Conservation (phyloP, 2,888 invertebrate genomes). For the Drosophila flavopinicola region DNA sequence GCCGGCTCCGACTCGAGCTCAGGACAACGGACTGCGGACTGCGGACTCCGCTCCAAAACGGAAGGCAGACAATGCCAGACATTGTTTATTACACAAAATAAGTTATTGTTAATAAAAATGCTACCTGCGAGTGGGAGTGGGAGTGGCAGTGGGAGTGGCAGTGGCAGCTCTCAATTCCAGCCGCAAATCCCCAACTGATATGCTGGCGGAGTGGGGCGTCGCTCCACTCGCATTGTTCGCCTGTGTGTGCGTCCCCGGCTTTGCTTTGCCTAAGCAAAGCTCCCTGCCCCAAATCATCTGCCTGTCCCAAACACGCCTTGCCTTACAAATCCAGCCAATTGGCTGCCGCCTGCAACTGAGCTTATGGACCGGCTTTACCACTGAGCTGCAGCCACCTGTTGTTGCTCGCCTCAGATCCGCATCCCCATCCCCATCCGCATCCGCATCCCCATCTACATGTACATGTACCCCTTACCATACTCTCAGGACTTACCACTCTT, state of each 20-base stretch:
- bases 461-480: no score
- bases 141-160: not conserved
- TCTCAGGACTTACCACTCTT: no score
- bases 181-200: slow-evolving; percentile 28
- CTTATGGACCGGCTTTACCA: slow-evolving; percentile 48
- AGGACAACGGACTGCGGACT: slow-evolving; percentile 10
- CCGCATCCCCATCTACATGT: not conserved
- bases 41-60: slow-evolving; percentile 9
- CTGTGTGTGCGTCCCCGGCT: slow-evolving; percentile 48
- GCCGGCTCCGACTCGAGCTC: slow-evolving; percentile 25
- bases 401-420: slow-evolving; percentile 29
- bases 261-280: slow-evolving; percentile 33
- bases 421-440: not conserved
- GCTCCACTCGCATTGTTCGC: slow-evolving; percentile 29
- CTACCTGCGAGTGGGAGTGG: slow-evolving; percentile 29
- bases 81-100: slow-evolving; percentile 64
- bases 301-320: slow-evolving; percentile 16
- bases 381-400: slow-evolving; percentile 57
- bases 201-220: slow-evolving; percentile 1
- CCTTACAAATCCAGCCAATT: slow-evolving; percentile 49
- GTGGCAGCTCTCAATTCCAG: slow-evolving; percentile 14
- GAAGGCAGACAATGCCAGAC: slow-evolving; percentile 47
- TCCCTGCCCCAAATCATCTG: not conserved
- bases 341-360: slow-evolving; percentile 57
- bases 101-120: slow-evolving; percentile 69